Evolutionary conservation across 2,113 vertebrate genomes (phyloP).

Genomic region (Mirza zaza): DNA sequence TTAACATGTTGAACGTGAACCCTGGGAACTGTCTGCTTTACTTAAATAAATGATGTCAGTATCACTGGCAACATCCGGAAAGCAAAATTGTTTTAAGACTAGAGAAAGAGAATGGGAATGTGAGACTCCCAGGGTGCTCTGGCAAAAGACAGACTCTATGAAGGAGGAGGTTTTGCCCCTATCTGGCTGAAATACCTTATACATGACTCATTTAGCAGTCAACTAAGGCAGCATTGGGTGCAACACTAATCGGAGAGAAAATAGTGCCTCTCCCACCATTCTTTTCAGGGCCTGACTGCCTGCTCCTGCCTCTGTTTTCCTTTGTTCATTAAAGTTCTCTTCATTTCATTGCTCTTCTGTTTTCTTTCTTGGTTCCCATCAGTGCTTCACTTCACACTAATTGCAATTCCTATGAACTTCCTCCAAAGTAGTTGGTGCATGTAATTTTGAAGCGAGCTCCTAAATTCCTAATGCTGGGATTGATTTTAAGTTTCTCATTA

Average conservation of each 20-base stretch:
- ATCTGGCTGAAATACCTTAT: neutral
- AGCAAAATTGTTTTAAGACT: neutral
- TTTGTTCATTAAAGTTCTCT: neutral
- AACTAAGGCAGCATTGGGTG: neutral
- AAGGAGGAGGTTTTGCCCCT: neutral
- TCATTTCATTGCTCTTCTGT: conserved; percentile 42
- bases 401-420: conserved; percentile 11
- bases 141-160: neutral
- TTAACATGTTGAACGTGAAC: neutral
- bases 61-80: neutral
- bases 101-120: neutral
- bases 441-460: neutral
- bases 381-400: conserved; percentile 32
- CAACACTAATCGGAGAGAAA: neutral
- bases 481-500: conserved; percentile 35
- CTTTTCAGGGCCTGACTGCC: conserved; percentile 25
- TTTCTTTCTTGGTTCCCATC: conserved; percentile 28
- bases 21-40: neutral
- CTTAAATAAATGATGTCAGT: neutral
- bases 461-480: conserved; percentile 42
- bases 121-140: neutral
- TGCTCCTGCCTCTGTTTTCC: neutral
- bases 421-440: conserved; percentile 30
- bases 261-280: neutral
- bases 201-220: neutral